Conservation (phyloP, 2,888 invertebrate genomes). For the Patella ulyssiponensis region DNA sequence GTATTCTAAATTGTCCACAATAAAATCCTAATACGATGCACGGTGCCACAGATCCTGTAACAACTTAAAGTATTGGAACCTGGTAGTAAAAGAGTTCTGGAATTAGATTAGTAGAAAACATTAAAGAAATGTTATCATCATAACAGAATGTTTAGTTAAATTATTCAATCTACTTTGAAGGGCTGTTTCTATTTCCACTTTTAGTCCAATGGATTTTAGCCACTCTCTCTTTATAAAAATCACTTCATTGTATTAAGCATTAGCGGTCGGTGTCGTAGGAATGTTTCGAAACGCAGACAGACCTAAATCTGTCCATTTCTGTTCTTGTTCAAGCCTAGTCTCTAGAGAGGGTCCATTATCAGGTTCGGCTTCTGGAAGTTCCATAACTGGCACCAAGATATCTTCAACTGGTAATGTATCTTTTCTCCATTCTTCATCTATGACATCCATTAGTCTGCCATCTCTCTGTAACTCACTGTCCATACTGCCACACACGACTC, state of each 20-base stretch:
- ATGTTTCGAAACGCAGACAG: conserved; percentile 61
- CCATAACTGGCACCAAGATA: conserved; percentile 85
- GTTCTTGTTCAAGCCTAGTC: conserved; percentile 89
- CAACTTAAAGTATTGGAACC: no score
- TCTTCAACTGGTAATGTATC: conserved; percentile 82
- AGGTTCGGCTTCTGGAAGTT: conserved; percentile 93
- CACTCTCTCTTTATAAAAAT: no score
- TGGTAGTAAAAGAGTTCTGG: no score
- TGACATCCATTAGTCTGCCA: conserved; percentile 82
- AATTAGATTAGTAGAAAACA: no score
- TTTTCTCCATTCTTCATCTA: conserved; percentile 90
- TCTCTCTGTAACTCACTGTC: conserved; percentile 85
- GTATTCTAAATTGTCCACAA: no score
- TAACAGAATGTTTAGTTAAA: no score
- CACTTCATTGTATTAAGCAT: background rate
- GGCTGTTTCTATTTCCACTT: no score
- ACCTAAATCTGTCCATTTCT: conserved; percentile 78
- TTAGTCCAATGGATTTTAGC: no score
- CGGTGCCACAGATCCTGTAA: no score
- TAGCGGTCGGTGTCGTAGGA: conserved; percentile 49
- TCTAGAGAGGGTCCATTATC: conserved; percentile 86
- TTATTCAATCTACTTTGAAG: no score
- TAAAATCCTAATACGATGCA: no score
- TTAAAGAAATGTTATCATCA: no score
- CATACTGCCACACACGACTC: conserved; percentile 73